Evolutionary conservation across 2,888 invertebrate genomes (phyloP).

Genomic region (Cynaeus angustus): DNA sequence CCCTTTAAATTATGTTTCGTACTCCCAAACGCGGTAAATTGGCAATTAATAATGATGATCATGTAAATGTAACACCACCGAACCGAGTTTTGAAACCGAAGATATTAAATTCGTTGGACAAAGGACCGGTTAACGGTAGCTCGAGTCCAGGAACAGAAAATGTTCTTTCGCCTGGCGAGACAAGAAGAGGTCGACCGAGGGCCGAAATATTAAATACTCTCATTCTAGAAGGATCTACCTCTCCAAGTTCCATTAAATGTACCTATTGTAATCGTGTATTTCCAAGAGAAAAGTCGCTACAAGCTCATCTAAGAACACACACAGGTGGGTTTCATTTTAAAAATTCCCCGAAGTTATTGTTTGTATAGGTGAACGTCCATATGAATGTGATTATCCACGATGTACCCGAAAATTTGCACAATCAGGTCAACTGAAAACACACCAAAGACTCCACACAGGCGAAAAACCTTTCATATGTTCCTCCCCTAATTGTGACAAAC

Average conservation of each 20-base stretch:
- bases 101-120: slow-evolving; percentile 62
- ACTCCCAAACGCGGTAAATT: slow-evolving; percentile 65
- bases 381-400: slow-evolving; percentile 82
- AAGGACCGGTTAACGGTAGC: slow-evolving; percentile 63
- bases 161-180: slow-evolving; percentile 67
- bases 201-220: slow-evolving; percentile 80
- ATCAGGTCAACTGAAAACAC: slow-evolving; percentile 85
- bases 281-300: slow-evolving; percentile 83
- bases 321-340: slow-evolving; percentile 72
- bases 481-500: slow-evolving; percentile 76
- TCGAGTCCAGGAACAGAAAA: slow-evolving; percentile 59
- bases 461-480: slow-evolving; percentile 84
- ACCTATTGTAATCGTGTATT: slow-evolving; percentile 82
- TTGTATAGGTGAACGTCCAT: slow-evolving; percentile 81
- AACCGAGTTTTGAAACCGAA: slow-evolving; percentile 61
- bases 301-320: slow-evolving; percentile 80
- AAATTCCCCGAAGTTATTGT: background rate
- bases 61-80: slow-evolving; percentile 61
- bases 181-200: slow-evolving; percentile 80
- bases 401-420: slow-evolving; percentile 83
- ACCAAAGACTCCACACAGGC: slow-evolving; percentile 84
- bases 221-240: slow-evolving; percentile 81
- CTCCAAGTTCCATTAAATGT: slow-evolving; percentile 82
- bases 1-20: slow-evolving; percentile 58
- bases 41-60: slow-evolving; percentile 58